A percentile compares a stretch with the other conserved stretches of the same genome.
Evolutionary conservation across 1,140 invertebrate genomes (phyloP).

Genomic region (Philotrypesis tridentata): DNA sequence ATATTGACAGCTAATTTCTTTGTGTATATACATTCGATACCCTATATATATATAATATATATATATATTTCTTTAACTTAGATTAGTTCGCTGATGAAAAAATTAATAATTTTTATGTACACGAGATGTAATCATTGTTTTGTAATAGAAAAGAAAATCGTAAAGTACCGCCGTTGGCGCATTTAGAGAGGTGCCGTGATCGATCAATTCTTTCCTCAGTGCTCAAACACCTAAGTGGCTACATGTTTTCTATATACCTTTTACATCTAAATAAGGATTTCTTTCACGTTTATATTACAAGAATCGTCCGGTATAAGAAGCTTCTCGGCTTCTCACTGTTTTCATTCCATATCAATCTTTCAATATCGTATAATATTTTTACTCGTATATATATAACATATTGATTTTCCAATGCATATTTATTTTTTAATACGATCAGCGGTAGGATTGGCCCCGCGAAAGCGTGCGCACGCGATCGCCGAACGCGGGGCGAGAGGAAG

Average conservation of each 20-base stretch:
- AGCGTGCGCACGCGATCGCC: slow-evolving; percentile 3
- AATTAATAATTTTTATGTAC: neutral
- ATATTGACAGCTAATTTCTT: neutral
- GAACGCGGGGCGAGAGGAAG: slow-evolving; percentile 29
- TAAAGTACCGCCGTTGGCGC: no score
- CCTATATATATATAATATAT: no score
- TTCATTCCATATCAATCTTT: neutral
- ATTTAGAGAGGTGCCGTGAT: neutral
- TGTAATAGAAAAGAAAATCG: neutral
- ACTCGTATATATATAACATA: slow-evolving; percentile 15
- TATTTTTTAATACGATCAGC: slow-evolving; percentile 32
- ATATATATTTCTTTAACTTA: neutral
- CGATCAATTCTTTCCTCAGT: neutral
- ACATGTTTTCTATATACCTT: slow-evolving; percentile 1
- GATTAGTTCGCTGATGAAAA: neutral
- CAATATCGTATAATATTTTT: slow-evolving; percentile 12
- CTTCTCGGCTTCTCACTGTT: neutral
- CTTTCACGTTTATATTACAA: slow-evolving; percentile 22
- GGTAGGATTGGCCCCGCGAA: slow-evolving; percentile 31
- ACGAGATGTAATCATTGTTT: neutral
- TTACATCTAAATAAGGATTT: slow-evolving; percentile 20
- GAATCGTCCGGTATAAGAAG: neutral
- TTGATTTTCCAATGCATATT: slow-evolving; percentile 2
- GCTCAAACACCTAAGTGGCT: neutral
- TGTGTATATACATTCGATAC: neutral